Percentiles rank a stretch among this genome's conserved stretches.
These are phyloP conservation scores for Pedicia rivosa DNA, from an alignment of 2,888 invertebrate genomes.

Conservation along the genomic window DNA sequence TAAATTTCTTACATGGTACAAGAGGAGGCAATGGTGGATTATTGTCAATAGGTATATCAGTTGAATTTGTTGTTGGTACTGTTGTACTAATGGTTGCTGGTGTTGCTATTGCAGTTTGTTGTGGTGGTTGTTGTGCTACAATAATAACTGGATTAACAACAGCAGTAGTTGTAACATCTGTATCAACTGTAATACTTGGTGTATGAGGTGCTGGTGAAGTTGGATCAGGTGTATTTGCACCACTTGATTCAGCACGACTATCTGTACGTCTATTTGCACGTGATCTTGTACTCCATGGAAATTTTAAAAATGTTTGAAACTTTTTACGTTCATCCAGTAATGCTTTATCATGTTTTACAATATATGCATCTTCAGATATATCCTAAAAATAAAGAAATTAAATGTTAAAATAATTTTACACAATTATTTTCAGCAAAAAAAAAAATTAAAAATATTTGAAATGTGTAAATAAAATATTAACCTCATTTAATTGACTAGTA, in stretches of 20 bases:
- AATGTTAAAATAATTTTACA: not conserved
- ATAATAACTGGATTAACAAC: not conserved
- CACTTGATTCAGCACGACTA: constrained; percentile 51
- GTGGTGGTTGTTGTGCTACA: no score
- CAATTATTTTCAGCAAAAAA: no score
- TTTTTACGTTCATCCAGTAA: constrained; percentile 58
- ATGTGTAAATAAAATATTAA: not conserved
- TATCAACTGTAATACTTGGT: constrained; percentile 22
- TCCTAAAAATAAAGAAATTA: constrained; percentile 48
- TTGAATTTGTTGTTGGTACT: no score
- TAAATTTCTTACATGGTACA: no score
- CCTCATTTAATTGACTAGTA: constrained; percentile 7
- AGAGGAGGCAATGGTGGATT: no score
- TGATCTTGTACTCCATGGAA: constrained; percentile 31
- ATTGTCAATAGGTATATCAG: no score
- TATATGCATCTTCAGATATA: constrained; percentile 56
- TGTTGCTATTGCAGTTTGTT: no score
- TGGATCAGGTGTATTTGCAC: constrained; percentile 58
- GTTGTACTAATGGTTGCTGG: no score
- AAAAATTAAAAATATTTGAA: not conserved
- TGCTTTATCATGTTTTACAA: constrained; percentile 51
- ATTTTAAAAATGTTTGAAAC: constrained; percentile 29
- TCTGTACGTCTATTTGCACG: constrained; percentile 48
- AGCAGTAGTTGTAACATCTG: constrained; percentile 21
- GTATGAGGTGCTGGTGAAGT: constrained; percentile 38